Evolutionary conservation across 92 coral and sea anemone species (phyloP).

Genomic region (Heliopora coerulea): DNA sequence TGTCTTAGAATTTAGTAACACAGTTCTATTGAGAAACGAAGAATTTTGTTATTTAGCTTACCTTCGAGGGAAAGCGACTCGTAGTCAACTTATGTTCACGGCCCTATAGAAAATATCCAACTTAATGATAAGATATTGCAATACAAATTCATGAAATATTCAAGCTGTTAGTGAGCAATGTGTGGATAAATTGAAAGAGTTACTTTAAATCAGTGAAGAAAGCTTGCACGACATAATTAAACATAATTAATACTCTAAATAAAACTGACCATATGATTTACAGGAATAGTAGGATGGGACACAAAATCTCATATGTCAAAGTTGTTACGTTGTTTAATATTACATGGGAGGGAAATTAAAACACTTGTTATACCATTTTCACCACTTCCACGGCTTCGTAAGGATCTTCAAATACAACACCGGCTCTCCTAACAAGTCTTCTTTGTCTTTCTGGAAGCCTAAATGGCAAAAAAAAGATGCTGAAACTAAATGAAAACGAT

Average conservation of each 20-base stretch:
- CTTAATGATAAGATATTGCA: neutral
- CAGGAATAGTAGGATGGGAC: too few relatives aligned
- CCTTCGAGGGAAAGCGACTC: slow-evolving; percentile 72
- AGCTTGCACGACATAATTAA: too few relatives aligned
- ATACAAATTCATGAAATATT: neutral
- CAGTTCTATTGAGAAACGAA: too few relatives aligned
- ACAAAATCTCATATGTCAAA: too few relatives aligned
- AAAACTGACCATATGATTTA: too few relatives aligned
- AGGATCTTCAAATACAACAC: slow-evolving; percentile 73
- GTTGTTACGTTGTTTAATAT: too few relatives aligned
- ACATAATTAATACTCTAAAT: too few relatives aligned
- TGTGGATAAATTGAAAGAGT: too few relatives aligned
- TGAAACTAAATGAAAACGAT: neutral
- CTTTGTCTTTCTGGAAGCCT: slow-evolving; percentile 78
- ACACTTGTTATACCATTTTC: slow-evolving; percentile 51
- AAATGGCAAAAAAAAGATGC: neutral
- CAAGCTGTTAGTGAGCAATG: too few relatives aligned
- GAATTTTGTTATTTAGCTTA: neutral
- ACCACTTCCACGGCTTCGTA: slow-evolving; percentile 65
- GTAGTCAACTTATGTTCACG: slow-evolving; percentile 50
- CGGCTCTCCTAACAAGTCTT: slow-evolving; percentile 73
- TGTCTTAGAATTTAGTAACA: too few relatives aligned
- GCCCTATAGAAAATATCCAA: slow-evolving; percentile 12
- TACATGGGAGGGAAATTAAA: too few relatives aligned
- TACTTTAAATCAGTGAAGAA: too few relatives aligned